Evolutionary conservation across 2,797 vertebrate species (phyloP), one percentile per base, ranked within the genome.

Genomic region (Centropyge bicolor): DNA sequence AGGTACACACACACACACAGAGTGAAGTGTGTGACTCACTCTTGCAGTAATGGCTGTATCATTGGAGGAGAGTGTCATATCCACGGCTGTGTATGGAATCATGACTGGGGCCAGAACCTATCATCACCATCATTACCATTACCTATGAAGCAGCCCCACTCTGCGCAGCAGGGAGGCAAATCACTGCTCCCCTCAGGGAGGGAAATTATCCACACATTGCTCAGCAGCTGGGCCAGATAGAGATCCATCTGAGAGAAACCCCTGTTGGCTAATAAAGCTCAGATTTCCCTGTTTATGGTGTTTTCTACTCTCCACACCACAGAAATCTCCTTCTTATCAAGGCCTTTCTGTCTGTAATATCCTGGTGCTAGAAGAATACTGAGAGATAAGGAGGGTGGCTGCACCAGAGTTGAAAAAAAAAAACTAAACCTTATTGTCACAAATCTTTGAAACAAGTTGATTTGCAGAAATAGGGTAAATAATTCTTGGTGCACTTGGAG

Each of bases 91-190:
- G 62, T 68, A 72, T 81, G 77, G 81, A 82, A 85, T 90, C 87
- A 90, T 89, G 89, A 89, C 72, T 3, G 43, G 74, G 83, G 85
- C 83, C 74, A 86, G 78, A 93, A 82, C 81, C 91, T 82, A 88
- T 94, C 90, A 94, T 92, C 87, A 81, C 78, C 78, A 56, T 92
- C 89, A 92, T 93, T 88, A 91, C 84, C 89, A 84, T 91, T 86
- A 91, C 88, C 91, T 89, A 81, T 75, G 88, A 84, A 81, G 84
- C 87, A 71, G 85, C 79, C 46, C 19, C 81, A 66, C 82, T 85
- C 77, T 16, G 36, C 78, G 1, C 82, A 72, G 87, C 83, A 43
- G 83, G 91, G 67, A 80, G 78, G 69, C 78, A 81, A 90, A 91
- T 92, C 86, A 81, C 72, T 17, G 66, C 88, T 85, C 80, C 71